Conservation (phyloP, 2,888 invertebrate species). For the Diarsia brunnea region DNA sequence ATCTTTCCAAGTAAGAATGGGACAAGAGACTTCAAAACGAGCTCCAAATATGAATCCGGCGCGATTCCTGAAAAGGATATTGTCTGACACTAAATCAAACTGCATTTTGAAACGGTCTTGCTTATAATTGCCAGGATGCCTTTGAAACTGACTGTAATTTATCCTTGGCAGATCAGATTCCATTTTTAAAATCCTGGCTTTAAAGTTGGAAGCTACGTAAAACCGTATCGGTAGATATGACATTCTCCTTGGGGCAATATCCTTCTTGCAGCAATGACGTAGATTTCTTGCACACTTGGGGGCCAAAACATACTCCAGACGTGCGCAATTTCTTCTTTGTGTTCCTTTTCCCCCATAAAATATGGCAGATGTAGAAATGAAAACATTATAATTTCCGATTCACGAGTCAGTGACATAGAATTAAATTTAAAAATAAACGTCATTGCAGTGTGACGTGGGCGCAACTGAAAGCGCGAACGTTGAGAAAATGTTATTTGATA, state of each 20-base stretch:
- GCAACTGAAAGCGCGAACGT: conserved; percentile 21
- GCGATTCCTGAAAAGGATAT: background rate
- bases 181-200: conserved; percentile 3
- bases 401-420: conserved; percentile 85
- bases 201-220: background rate
- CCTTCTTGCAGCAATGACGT: conserved; percentile 10
- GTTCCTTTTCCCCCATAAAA: conserved; percentile 25
- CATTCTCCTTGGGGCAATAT: background rate
- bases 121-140: conserved; percentile 1
- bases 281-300: background rate
- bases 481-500: conserved; percentile 23
- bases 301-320: background rate
- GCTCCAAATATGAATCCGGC: background rate
- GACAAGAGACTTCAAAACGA: background rate
- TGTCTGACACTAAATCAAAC: background rate
- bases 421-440: conserved; percentile 83
- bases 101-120: background rate
- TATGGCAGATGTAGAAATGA: conserved; percentile 55
- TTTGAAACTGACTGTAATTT: conserved; percentile 12
- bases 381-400: conserved; percentile 72
- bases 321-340: conserved; percentile 37
- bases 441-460: conserved; percentile 72
- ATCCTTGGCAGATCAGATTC: conserved; percentile 22
- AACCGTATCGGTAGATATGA: background rate
- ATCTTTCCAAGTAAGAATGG: background rate